phyloP scores from a whole-genome alignment of 2,113 vertebrate genomes.

The Pagrus major region DNA sequence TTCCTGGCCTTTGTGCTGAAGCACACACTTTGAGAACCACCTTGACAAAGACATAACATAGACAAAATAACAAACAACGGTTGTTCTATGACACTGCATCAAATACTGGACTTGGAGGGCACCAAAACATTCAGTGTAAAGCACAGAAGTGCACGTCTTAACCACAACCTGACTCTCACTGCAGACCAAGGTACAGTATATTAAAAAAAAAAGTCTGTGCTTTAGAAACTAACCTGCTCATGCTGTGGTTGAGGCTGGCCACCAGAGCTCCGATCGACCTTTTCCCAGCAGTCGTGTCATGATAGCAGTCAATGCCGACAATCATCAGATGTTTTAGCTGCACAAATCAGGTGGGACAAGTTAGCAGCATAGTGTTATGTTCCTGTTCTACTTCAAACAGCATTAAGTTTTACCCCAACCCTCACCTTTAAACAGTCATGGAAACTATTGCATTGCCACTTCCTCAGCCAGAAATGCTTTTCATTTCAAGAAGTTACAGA shows the following conservation, averaged over 20 bases:
- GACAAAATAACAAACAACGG: not conserved
- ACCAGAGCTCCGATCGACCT: conserved; percentile 93
- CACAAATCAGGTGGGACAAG: not conserved
- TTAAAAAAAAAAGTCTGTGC: not conserved
- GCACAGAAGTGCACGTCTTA: not conserved
- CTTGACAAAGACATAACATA: conserved; percentile 73
- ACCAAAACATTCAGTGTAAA: not conserved
- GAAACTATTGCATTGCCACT: not conserved
- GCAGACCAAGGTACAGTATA: not conserved
- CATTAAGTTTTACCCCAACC: not conserved
- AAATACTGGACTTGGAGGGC: not conserved
- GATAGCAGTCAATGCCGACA: conserved; percentile 97
- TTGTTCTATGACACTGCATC: not conserved
- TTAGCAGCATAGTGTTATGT: not conserved
- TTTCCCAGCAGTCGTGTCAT: conserved; percentile 88
- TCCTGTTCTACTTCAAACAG: not conserved
- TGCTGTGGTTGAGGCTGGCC: conserved; percentile 91
- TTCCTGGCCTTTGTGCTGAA: conserved; percentile 93
- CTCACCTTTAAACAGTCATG: not conserved
- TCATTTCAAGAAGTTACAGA: not conserved
- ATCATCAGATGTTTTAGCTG: conserved; percentile 95
- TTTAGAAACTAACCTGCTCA: conserved; percentile 87
- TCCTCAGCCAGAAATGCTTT: not conserved
- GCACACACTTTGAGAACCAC: conserved; percentile 94
- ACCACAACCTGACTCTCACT: not conserved